phyloP scores from a whole-genome alignment of 2,797 vertebrate genomes.

The Macrochelys suwanniensis region DNA sequence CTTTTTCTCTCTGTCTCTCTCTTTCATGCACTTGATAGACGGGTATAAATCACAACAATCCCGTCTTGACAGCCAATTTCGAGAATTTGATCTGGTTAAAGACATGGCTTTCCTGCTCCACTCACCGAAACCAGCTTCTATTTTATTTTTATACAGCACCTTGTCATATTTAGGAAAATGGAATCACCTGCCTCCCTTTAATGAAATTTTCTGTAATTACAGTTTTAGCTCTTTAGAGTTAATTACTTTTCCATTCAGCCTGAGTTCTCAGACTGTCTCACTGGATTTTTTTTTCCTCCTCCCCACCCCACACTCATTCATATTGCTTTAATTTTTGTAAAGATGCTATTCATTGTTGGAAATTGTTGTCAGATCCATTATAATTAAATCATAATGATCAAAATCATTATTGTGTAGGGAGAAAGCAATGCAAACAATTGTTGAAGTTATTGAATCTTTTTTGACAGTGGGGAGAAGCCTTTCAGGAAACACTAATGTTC shows the following conservation, averaged over 20 bases:
- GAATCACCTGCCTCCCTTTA: conserved; percentile 93
- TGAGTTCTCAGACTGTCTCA: conserved; percentile 77
- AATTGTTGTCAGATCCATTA: conserved; percentile 73
- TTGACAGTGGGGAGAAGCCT: conserved; percentile 14
- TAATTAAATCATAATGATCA: conserved; percentile 75
- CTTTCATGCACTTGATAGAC: conserved; percentile 90
- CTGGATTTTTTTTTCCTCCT: conserved; percentile 53
- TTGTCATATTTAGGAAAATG: conserved; percentile 90
- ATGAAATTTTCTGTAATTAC: conserved; percentile 98
- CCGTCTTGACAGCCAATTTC: conserved; percentile 99
- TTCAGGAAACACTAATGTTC: not conserved
- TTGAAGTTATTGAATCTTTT: conserved; percentile 60
- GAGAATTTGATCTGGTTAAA: conserved; percentile 99
- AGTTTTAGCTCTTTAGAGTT: conserved; percentile 87
- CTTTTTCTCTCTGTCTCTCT: conserved; percentile 81
- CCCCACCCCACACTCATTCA: not conserved
- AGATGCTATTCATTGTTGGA: conserved; percentile 72
- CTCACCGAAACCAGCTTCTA: conserved; percentile 81
- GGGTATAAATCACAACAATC: conserved; percentile 98
- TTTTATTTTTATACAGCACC: conserved; percentile 79
- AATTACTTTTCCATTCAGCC: conserved; percentile 84
- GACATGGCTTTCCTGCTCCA: conserved; percentile 88
- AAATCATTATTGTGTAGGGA: conserved; percentile 71
- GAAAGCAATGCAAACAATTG: conserved; percentile 43
- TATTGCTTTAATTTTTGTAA: conserved; percentile 72